Conservation (phyloP, 2,888 invertebrate species). For the Stegana nigrithorax region DNA sequence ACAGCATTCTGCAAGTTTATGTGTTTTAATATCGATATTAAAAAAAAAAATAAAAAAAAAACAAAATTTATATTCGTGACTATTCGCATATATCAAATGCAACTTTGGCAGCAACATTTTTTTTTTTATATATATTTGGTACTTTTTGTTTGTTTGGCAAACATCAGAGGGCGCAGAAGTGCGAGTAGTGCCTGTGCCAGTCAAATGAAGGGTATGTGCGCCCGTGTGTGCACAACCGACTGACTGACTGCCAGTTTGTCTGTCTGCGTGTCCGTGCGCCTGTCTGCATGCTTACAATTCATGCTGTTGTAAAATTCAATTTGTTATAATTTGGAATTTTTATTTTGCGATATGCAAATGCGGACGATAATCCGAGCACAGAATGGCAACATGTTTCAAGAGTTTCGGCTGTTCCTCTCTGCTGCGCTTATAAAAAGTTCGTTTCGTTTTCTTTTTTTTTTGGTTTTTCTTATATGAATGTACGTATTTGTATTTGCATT, state of each 20-base stretch:
- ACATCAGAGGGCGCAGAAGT: too few relatives aligned
- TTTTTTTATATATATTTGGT: too few relatives aligned
- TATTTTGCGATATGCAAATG: slow-evolving; percentile 56
- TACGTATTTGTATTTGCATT: background rate
- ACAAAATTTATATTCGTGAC: too few relatives aligned
- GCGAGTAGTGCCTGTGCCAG: background rate
- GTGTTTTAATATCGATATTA: background rate
- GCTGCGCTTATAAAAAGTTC: too few relatives aligned
- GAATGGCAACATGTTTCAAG: too few relatives aligned
- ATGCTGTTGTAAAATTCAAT: slow-evolving; percentile 33
- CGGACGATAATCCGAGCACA: slow-evolving; percentile 48
- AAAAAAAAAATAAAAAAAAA: too few relatives aligned
- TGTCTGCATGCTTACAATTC: background rate
- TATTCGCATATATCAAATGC: too few relatives aligned
- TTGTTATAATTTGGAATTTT: slow-evolving; percentile 59
- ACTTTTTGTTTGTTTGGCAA: too few relatives aligned
- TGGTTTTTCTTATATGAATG: background rate
- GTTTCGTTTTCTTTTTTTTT: background rate
- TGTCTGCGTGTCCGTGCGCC: background rate
- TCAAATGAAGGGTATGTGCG: background rate
- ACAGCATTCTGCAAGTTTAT: background rate
- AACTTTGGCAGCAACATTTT: too few relatives aligned
- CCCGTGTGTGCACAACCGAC: background rate
- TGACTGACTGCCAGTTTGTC: background rate
- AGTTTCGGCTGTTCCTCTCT: too few relatives aligned